Evolutionary conservation across 2,888 invertebrate genomes (phyloP), one percentile per base, ranked within the genome.

Genomic region (Entomobrya multifasciata): DNA sequence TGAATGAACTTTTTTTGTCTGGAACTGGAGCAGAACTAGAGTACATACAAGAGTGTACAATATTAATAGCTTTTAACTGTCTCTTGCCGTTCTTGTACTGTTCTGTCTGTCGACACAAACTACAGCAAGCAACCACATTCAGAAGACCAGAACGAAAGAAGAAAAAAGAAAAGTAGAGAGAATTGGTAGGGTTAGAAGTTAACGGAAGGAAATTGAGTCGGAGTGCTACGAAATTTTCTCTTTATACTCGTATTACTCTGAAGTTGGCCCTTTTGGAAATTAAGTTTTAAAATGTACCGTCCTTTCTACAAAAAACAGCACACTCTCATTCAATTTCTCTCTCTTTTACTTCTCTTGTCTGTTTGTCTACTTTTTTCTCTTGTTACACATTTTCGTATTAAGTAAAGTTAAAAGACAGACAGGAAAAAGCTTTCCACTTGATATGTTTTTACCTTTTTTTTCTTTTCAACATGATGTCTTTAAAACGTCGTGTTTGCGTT

Each of bases 51-150:
- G 52, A 44, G 52, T 49, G 60, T 83, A 41, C 65, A 76, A 65
- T 83, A 83, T 83, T 83, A 83, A 83, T 83, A 83, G 74, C 62
- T 83, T 83, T 36, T 77, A 30, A 65, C 41, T 62, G 65, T 49
- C 52, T 49, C 52, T 52, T 74, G 20, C 30, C 67, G 47, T 22
- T 78, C 22, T 41, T 77, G 17, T 30, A 8, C 47, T 47, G 27
- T 11, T 20, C 57, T 47, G 60, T 17, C 52, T 41, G 62, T 10
- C 49, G 49, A 65, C 78, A 47, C 11, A 25, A 25, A 36, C 36
- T 36, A 60, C 10, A 60, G 30, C 10, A 62, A 62, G 22, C 57
- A 13, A 57, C 6, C 30, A 25, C 11, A n/a, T 5, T 13, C 15
- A 49, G n/a, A 49, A 49, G 13, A 36, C 5, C 36, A 36, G 36